Conservation (phyloP, 2,797 vertebrate species). For the Zenarchopterus dispar region DNA sequence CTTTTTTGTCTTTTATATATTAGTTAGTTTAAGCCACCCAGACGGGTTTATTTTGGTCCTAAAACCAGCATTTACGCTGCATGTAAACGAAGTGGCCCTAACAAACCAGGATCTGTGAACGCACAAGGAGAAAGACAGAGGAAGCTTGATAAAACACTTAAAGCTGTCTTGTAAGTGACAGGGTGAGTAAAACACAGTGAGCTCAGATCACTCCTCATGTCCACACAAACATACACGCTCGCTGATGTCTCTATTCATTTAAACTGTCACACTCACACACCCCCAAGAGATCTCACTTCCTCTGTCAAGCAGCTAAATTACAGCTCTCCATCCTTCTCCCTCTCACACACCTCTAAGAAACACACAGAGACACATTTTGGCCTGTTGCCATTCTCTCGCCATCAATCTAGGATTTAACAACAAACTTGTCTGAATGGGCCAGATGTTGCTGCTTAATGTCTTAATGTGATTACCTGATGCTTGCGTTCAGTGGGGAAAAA, state of each 20-base stretch:
- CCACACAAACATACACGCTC: conserved; percentile 54
- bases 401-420: conserved; percentile 12
- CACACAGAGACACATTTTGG: conserved; percentile 38
- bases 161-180: conserved; percentile 65
- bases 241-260: conserved; percentile 90
- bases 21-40: no score
- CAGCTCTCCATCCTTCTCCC: conserved; percentile 61
- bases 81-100: background rate
- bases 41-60: background rate
- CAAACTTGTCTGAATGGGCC: conserved; percentile 50
- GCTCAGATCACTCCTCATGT: conserved; percentile 52
- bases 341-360: conserved; percentile 50
- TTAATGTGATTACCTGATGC: conserved; percentile 76
- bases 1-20: no score
- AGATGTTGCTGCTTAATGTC: conserved; percentile 72
- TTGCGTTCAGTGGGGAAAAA: conserved; percentile 39
- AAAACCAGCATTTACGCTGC: background rate
- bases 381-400: conserved; percentile 21
- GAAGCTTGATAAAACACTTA: conserved; percentile 58
- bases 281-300: conserved; percentile 89
- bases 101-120: background rate
- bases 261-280: conserved; percentile 89
- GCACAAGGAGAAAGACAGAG: conserved; percentile 24
- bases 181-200: conserved; percentile 65
- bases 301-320: conserved; percentile 88